Conservation (phyloP, 2,113 vertebrate species). For the Caretta caretta region DNA sequence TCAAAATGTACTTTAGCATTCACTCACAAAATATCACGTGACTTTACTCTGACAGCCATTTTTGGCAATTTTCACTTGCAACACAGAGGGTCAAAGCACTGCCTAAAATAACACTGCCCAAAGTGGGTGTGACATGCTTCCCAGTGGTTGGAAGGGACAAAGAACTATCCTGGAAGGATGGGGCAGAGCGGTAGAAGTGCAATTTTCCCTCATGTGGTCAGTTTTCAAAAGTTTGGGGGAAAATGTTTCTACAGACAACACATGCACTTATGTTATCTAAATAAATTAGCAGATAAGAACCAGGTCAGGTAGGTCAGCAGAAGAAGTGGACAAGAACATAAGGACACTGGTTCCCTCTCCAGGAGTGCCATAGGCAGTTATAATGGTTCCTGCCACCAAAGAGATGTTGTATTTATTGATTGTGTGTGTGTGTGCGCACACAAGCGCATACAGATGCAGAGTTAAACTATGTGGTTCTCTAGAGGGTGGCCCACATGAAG, state of each 20-base stretch:
- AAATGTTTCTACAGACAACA: neutral
- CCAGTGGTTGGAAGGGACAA: neutral
- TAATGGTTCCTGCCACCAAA: neutral
- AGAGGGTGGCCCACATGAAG: neutral
- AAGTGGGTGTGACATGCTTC: neutral
- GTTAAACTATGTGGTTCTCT: neutral
- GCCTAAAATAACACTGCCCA: neutral
- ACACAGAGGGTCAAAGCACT: conserved; percentile 1
- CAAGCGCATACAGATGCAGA: neutral
- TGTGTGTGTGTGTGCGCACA: neutral
- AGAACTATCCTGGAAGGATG: neutral
- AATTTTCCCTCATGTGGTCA: neutral
- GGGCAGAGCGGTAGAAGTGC: neutral
- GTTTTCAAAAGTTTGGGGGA: neutral
- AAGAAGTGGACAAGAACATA: neutral
- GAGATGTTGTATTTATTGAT: neutral
- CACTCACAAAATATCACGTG: neutral
- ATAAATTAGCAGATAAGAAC: neutral
- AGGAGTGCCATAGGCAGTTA: neutral
- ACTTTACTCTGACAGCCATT: neutral
- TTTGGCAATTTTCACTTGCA: conserved; percentile 7
- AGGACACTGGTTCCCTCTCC: neutral
- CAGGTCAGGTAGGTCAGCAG: neutral
- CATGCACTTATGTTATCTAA: neutral
- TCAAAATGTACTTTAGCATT: neutral